Evolutionary conservation across 2,888 invertebrate species (phyloP).

Genomic region (Lathronympha strigana): DNA sequence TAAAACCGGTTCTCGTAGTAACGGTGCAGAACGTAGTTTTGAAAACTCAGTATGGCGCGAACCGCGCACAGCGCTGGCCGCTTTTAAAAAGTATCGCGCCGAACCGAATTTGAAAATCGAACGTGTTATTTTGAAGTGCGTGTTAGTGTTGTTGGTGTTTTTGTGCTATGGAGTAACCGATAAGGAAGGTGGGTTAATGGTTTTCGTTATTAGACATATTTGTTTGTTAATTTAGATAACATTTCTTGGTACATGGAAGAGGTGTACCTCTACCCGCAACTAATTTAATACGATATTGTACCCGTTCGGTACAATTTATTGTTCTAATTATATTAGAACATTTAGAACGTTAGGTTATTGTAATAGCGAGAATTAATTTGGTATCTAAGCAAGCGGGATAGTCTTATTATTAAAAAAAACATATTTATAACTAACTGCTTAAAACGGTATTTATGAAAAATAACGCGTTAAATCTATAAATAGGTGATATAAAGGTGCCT

Average conservation of each 20-base stretch:
- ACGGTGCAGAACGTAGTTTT: slow-evolving; percentile 30
- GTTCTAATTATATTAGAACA: slow-evolving; percentile 15
- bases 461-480: too few relatives aligned
- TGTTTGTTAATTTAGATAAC: slow-evolving; percentile 53
- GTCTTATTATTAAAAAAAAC: too few relatives aligned
- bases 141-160: slow-evolving; percentile 20
- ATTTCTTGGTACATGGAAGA: slow-evolving; percentile 44
- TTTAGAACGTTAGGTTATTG: too few relatives aligned
- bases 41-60: slow-evolving; percentile 66
- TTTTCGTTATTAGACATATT: slow-evolving; percentile 49
- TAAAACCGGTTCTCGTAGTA: slow-evolving; percentile 26
- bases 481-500: too few relatives aligned
- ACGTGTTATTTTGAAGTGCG: slow-evolving; percentile 31
- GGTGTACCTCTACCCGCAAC: slow-evolving; percentile 32
- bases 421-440: too few relatives aligned
- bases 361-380: too few relatives aligned
- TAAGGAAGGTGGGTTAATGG: slow-evolving; percentile 57
- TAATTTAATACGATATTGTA: slow-evolving; percentile 17
- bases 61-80: slow-evolving; percentile 58
- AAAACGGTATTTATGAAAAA: too few relatives aligned
- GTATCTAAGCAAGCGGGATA: too few relatives aligned
- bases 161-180: slow-evolving; percentile 22
- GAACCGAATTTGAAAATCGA: slow-evolving; percentile 57
- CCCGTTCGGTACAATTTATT: background rate
- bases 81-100: slow-evolving; percentile 55